Base-by-base conservation (phyloP, 2,888 invertebrate species). In the Trichogramma dendrolimi region DNA sequence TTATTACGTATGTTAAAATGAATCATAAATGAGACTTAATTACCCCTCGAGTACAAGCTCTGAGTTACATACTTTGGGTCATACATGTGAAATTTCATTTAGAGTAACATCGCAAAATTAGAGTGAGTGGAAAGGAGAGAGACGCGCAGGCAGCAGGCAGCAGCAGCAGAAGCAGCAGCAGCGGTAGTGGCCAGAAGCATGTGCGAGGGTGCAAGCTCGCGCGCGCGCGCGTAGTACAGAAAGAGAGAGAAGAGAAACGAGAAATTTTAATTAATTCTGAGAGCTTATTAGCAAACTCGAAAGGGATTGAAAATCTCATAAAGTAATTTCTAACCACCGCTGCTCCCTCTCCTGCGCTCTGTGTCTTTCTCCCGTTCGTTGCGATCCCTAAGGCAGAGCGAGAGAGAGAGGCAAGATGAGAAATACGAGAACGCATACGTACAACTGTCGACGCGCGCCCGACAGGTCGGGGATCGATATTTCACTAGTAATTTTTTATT, bases 231-330 rank as follows among this genome's bases (percentile, higher is more conserved):
- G 57, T 67, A 55, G 27, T 49, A 48, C 7, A 44, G 43, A 14
- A n/a, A 41, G 59, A 55, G 56, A 27, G 8, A 39, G 43, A 49
- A 27, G 27, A 14, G 39, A 39, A 5, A 69, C 69, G 63, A 68
- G 67, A 71, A 70, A 71, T 71, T 71, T 71, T 71, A 71, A 71
- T 71, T 71, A 71, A 71, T 71, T 70, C 71, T 58, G 70, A 70
- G 70, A 69, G 71, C 71, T 71, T 71, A 71, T 71, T 71, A 71
- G 69, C 61, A 55, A 61, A 59, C 62, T 67, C 64, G 61, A 65
- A 67, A 67, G 70, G 71, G 71, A 70, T 67, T 66, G 63, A 66
- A 66, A 66, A 66, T 66, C 65, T 66, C 65, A 63, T 66, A 66
- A 63, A 66, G 63, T 61, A 66, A 63, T 63, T 63, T 59, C 65